These are phyloP conservation scores for Jaculus jaculus DNA, from an alignment of 2,113 vertebrate genomes.

Conservation along the genomic window DNA sequence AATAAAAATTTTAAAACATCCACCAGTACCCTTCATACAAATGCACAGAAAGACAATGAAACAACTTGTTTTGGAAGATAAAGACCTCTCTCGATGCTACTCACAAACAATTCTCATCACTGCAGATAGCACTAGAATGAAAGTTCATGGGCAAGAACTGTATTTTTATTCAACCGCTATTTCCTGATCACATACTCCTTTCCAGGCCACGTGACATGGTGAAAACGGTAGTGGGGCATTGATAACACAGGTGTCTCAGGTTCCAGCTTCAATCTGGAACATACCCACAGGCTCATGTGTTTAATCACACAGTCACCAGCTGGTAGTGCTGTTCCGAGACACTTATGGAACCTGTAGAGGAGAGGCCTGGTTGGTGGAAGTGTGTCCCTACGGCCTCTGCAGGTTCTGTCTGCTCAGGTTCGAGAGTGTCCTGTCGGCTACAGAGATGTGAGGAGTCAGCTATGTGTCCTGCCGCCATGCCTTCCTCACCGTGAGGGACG, in stretches of 20 bases:
- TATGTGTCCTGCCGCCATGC: not conserved
- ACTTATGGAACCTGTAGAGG: not conserved
- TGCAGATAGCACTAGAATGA: not conserved
- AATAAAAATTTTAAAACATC: not conserved
- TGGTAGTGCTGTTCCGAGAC: not conserved
- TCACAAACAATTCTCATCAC: not conserved
- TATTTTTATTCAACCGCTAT: not conserved
- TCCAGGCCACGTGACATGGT: not conserved
- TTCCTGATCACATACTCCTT: not conserved
- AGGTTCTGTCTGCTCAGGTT: not conserved
- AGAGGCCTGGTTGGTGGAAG: not conserved
- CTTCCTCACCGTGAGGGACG: too few species aligned
- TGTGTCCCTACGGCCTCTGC: not conserved
- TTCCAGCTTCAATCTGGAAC: not conserved
- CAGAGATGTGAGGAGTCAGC: not conserved
- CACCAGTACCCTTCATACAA: not conserved
- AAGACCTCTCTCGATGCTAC: not conserved
- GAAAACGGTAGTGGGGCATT: not conserved
- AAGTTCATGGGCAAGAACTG: not conserved
- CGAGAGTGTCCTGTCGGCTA: not conserved
- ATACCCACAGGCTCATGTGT: not conserved
- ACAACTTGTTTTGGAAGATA: not conserved
- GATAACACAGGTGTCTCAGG: not conserved
- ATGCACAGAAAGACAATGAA: not conserved
- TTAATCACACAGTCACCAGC: not conserved